Percentiles rank a stretch among this genome's conserved stretches.
Conservation (phyloP, 53 echinoderm and acorn worm genomes). For the Pentamera pediparva region DNA sequence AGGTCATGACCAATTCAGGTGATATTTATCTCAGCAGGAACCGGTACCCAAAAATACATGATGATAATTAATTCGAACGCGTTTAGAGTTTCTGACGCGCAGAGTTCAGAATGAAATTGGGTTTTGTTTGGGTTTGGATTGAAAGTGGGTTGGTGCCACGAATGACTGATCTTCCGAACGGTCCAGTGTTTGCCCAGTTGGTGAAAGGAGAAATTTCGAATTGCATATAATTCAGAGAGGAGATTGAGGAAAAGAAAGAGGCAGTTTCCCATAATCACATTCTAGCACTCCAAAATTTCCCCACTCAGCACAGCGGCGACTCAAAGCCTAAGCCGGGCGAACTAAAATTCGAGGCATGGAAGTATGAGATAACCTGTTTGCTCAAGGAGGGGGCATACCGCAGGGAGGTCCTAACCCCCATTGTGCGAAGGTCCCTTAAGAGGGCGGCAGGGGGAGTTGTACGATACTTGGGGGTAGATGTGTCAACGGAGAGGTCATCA, state of each 20-base stretch:
- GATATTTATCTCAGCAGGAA: too few relatives aligned
- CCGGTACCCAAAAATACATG: too few relatives aligned
- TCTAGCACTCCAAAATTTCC: conserved; percentile 1
- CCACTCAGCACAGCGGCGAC: conserved; percentile 17
- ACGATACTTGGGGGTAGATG: neutral
- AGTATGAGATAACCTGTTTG: conserved; percentile 30
- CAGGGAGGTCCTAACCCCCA: neutral
- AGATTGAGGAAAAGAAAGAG: neutral
- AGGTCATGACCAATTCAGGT: too few relatives aligned
- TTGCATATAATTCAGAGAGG: neutral
- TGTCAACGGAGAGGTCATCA: neutral
- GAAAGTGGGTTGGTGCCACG: too few relatives aligned
- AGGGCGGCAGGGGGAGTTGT: conserved; percentile 14
- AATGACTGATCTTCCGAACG: too few relatives aligned
- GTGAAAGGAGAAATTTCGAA: too few relatives aligned
- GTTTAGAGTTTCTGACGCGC: too few relatives aligned
- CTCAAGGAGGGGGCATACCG: neutral
- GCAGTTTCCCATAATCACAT: neutral
- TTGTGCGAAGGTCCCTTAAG: neutral
- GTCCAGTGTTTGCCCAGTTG: too few relatives aligned
- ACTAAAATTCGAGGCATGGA: conserved; percentile 29
- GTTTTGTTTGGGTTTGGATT: too few relatives aligned
- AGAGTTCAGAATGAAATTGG: too few relatives aligned
- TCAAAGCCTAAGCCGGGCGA: conserved; percentile 33
- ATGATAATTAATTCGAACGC: too few relatives aligned